Evolutionary conservation across 2,888 invertebrate species (phyloP), one percentile per base, ranked within the genome.

Genomic region (Tinea semifulvella): DNA sequence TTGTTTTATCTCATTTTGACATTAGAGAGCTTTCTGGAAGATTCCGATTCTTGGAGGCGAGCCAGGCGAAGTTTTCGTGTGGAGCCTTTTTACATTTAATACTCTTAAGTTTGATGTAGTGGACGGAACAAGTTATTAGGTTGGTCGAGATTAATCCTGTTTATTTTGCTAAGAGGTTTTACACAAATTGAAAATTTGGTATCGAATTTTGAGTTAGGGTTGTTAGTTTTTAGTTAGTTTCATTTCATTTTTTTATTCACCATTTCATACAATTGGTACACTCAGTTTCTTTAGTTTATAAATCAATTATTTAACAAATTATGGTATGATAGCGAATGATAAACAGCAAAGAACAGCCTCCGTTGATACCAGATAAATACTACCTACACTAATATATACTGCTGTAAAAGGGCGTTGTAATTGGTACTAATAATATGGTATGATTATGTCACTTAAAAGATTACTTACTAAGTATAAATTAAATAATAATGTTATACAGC

Each of bases 21-120:
- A 57, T 61, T 56, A 59, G 55, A 52, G 53, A 54, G 54, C 54
- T 18, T 10, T 5, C 10, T 22, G 5, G 11, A 7, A 13, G 14
- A 40, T 22, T 40, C 40, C 11, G 18, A 22, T 22, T 22, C 40
- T 22, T 43, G 43, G 43, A 44, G 42, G 47, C 46, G 56, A 71
- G 76, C 75, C 67, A 50, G 46, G 45, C 47, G 73, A 73, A 64
- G 54, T 59, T 52, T 45, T 61, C 49, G 40, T 44, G 49, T 60
- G 58, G 56, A 56, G 57, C 59, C 62, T 68, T 71, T 71, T 66
- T 54, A 68, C 63, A 65, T 68, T 68, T 76, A 73, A 72, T 73
- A 60, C 70, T 74, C 71, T 73, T 72, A 71, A 68, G 64, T 70
- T 69, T 72, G 68, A 75, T 71, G 66, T 66, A 70, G 63, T 68